Conservation (phyloP, 2,113 vertebrate genomes). For the Collichthys lucidus region DNA sequence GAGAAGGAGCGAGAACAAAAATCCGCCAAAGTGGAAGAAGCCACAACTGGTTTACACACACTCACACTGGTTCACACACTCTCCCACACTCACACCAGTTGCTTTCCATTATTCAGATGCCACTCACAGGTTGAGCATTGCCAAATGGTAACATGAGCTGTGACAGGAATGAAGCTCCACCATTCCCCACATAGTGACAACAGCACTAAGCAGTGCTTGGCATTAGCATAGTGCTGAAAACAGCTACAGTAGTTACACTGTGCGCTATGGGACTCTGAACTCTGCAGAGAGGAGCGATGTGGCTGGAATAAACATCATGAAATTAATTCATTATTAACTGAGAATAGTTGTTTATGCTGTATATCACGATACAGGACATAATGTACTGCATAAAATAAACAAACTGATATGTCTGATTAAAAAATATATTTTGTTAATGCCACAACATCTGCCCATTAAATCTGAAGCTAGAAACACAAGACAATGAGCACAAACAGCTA, state of each 20-base stretch:
- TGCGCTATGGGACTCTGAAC: not conserved
- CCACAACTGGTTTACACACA: not conserved
- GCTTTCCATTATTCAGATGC: slow-evolving; percentile 62
- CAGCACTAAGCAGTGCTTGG: slow-evolving; percentile 6
- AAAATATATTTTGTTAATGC: no score
- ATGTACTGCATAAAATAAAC: no score
- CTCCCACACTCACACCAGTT: slow-evolving; percentile 31
- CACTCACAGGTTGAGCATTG: slow-evolving; percentile 32
- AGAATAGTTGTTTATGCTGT: not conserved
- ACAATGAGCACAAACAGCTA: no score
- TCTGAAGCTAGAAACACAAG: no score
- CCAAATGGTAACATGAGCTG: slow-evolving; percentile 56
- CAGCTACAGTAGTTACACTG: not conserved
- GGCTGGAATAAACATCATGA: not conserved
- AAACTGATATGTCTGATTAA: not conserved
- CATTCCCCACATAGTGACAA: slow-evolving; percentile 50
- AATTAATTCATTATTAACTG: not conserved
- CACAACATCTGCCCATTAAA: no score
- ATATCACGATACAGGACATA: no score
- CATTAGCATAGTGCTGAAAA: not conserved
- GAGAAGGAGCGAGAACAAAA: not conserved
- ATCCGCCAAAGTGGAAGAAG: not conserved
- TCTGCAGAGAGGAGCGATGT: not conserved
- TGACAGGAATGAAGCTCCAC: slow-evolving; percentile 24
- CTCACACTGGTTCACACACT: not conserved